phyloP scores from a whole-genome alignment of 2,888 invertebrate species.

The Apoda limacodes region DNA sequence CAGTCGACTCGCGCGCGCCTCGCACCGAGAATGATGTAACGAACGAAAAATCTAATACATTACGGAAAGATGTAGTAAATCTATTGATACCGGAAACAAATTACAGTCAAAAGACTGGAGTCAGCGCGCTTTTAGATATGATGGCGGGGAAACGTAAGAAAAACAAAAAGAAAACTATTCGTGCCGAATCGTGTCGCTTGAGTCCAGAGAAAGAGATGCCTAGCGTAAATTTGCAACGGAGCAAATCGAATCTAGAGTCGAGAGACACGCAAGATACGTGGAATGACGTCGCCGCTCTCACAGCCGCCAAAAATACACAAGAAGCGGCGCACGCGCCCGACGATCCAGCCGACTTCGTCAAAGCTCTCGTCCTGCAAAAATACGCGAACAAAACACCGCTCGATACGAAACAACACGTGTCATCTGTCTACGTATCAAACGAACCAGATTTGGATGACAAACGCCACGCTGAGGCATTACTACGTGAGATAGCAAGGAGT shows the following conservation, averaged over 20 bases:
- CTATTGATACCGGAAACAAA: slow-evolving; percentile 50
- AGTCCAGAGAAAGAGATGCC: slow-evolving; percentile 40
- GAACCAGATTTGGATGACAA: slow-evolving; percentile 49
- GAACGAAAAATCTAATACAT: slow-evolving; percentile 30
- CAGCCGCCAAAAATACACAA: slow-evolving; percentile 46
- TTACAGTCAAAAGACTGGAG: slow-evolving; percentile 50
- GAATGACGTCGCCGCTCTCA: slow-evolving; percentile 30
- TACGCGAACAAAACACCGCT: slow-evolving; percentile 40
- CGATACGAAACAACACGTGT: slow-evolving; percentile 53
- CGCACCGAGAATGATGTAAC: slow-evolving; percentile 38
- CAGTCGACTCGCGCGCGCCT: slow-evolving; percentile 44
- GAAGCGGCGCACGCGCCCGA: slow-evolving; percentile 27
- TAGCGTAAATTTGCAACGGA: slow-evolving; percentile 30
- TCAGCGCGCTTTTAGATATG: slow-evolving; percentile 51
- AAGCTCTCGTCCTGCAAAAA: slow-evolving; percentile 57
- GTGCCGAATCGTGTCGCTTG: slow-evolving; percentile 40
- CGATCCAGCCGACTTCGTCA: slow-evolving; percentile 52
- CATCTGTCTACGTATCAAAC: slow-evolving; percentile 47
- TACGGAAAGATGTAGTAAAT: slow-evolving; percentile 61
- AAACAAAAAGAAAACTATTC: slow-evolving; percentile 33
- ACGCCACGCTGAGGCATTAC: slow-evolving; percentile 51
- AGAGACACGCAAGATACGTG: slow-evolving; percentile 16
- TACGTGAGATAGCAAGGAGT: slow-evolving; percentile 53
- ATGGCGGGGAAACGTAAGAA: slow-evolving; percentile 56
- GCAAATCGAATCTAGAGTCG: slow-evolving; percentile 31